phyloP scores from a whole-genome alignment of 1,140 invertebrate species.

The Drosophila orena region DNA sequence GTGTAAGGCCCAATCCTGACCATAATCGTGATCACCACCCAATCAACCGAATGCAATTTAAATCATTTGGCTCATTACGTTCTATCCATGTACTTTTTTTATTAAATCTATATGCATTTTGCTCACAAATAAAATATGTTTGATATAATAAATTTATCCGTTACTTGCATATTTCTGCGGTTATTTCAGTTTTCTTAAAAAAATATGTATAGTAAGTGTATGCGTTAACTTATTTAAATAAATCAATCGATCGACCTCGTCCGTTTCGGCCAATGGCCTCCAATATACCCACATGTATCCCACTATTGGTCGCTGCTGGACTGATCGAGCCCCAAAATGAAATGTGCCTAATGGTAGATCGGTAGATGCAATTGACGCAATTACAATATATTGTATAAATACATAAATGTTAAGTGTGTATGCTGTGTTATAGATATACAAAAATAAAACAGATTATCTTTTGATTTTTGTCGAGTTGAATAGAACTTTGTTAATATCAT shows the following conservation, averaged over 20 bases:
- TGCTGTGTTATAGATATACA: constrained; percentile 69
- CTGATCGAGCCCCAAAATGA: constrained; percentile 33
- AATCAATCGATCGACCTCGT: constrained; percentile 26
- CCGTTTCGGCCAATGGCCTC: constrained; percentile 6
- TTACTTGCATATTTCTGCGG: constrained; percentile 72
- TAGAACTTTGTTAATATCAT: constrained; percentile 83
- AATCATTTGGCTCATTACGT: constrained; percentile 13
- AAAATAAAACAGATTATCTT: constrained; percentile 83
- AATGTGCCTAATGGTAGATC: constrained; percentile 45
- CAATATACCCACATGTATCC: neutral
- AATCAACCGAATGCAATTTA: constrained; percentile 8
- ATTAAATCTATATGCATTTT: constrained; percentile 83
- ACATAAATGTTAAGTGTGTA: constrained; percentile 60
- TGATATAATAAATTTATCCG: constrained; percentile 76
- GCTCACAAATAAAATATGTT: constrained; percentile 82
- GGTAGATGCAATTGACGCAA: constrained; percentile 51
- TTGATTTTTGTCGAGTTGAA: constrained; percentile 82
- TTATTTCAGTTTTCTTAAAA: constrained; percentile 72
- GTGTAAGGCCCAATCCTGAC: neutral
- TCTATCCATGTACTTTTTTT: constrained; percentile 63
- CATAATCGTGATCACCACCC: constrained; percentile 1
- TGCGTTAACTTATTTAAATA: constrained; percentile 60
- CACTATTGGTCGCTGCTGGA: constrained; percentile 25
- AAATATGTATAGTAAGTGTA: constrained; percentile 64
- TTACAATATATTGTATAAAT: constrained; percentile 67